phyloP scores from a whole-genome alignment of 92 coral and sea anemone species.

The Virgularia gustaviana region DNA sequence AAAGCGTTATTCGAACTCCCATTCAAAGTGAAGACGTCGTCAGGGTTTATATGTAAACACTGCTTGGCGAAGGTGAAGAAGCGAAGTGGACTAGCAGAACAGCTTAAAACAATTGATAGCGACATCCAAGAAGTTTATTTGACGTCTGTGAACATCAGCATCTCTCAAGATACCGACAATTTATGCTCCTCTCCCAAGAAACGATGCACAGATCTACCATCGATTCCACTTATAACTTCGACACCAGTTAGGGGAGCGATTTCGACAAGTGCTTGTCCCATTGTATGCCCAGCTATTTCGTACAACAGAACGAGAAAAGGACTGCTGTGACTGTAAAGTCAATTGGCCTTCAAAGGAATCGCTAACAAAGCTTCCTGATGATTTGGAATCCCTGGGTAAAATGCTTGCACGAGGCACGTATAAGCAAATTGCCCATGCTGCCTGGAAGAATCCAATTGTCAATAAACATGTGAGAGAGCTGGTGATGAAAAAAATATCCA shows the following conservation, averaged over 20 bases:
- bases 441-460: constrained; percentile 45
- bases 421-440: constrained; percentile 66
- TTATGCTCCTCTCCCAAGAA: background rate
- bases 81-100: background rate
- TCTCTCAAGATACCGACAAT: background rate
- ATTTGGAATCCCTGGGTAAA: constrained; percentile 56
- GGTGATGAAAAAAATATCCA: constrained; percentile 45
- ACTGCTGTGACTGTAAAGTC: constrained; percentile 16
- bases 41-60: background rate
- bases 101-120: background rate
- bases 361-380: constrained; percentile 55
- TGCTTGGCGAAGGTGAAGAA: background rate
- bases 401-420: constrained; percentile 60
- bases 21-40: background rate
- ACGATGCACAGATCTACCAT: too few relatives aligned
- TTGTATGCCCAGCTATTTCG: too few relatives aligned
- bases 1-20: background rate
- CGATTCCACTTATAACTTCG: too few relatives aligned
- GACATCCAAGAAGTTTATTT: background rate
- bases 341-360: constrained; percentile 55
- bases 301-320: too few relatives aligned
- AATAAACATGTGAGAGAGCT: constrained; percentile 49
- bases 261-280: too few relatives aligned
- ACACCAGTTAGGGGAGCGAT: too few relatives aligned
- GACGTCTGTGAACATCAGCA: background rate